These are phyloP conservation scores for Catostomus latipinnis DNA, from an alignment of 2,797 vertebrate species.

Conservation along the genomic window DNA sequence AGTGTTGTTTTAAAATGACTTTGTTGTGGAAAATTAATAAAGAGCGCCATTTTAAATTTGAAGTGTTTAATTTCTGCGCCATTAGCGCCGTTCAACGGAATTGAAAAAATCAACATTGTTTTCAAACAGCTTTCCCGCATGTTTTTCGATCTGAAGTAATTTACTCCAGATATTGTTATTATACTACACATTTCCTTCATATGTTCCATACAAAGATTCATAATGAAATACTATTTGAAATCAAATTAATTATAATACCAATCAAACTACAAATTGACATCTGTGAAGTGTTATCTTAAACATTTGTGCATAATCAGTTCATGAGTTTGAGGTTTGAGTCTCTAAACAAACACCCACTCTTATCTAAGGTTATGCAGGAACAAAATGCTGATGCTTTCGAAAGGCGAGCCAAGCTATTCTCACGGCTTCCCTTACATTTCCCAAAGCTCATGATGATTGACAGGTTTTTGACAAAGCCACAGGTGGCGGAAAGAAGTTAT, in stretches of 20 bases:
- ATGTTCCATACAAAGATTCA: neutral
- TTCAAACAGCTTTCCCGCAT: too few species aligned
- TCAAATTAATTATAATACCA: neutral
- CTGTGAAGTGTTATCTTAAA: neutral
- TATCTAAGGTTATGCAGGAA: neutral
- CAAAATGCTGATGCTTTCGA: slow-evolving; percentile 19
- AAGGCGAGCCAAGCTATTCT: slow-evolving; percentile 15
- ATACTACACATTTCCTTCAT: too few species aligned
- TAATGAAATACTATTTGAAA: neutral
- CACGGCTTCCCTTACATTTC: slow-evolving; percentile 1
- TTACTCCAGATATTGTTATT: too few species aligned
- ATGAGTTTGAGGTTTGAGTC: neutral
- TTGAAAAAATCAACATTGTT: too few species aligned
- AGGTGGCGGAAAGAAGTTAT: neutral
- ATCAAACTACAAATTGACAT: neutral
- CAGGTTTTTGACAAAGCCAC: slow-evolving; percentile 21
- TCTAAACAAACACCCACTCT: neutral
- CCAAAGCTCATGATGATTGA: neutral
- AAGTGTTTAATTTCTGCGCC: too few species aligned
- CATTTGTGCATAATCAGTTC: neutral
- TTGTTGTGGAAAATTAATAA: too few species aligned
- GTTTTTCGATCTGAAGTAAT: too few species aligned
- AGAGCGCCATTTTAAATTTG: too few species aligned
- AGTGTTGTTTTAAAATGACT: too few species aligned
- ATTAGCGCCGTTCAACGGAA: too few species aligned